Conservation (phyloP, 2,113 vertebrate genomes). For the Calyptomena viridis region DNA sequence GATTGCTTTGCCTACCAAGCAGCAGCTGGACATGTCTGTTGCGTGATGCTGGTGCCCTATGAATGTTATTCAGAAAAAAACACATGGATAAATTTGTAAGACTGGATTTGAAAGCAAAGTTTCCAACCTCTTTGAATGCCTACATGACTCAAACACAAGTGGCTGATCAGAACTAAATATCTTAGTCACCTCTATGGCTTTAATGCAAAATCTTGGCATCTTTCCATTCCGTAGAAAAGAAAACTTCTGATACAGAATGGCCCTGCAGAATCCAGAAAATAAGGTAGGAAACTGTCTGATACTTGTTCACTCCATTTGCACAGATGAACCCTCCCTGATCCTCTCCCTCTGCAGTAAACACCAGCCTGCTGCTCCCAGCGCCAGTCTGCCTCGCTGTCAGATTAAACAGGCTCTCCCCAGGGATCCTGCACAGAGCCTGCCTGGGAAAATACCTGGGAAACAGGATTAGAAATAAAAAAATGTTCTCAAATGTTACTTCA, state of each 20-base stretch:
- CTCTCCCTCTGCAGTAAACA: neutral
- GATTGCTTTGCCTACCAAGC: neutral
- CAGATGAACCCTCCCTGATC: neutral
- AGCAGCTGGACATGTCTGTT: neutral
- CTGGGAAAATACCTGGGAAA: neutral
- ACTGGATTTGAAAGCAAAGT: neutral
- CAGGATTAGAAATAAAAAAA: neutral
- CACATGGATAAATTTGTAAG: rapidly evolving
- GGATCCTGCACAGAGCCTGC: neutral
- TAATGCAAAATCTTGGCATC: neutral
- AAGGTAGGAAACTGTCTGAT: neutral
- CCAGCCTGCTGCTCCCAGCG: neutral
- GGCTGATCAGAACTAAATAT: neutral
- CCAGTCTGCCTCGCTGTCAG: neutral
- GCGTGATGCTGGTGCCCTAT: neutral
- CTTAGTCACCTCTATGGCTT: neutral
- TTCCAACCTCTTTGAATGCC: neutral
- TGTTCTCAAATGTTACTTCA: neutral
- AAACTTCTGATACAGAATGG: neutral
- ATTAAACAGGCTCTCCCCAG: neutral
- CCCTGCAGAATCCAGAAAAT: neutral
- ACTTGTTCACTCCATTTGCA: neutral
- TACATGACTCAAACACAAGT: neutral
- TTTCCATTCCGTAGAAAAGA: neutral
- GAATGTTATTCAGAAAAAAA: neutral